Conservation (phyloP, 2,113 vertebrate species). For the Lycocorax pyrrhopterus region DNA sequence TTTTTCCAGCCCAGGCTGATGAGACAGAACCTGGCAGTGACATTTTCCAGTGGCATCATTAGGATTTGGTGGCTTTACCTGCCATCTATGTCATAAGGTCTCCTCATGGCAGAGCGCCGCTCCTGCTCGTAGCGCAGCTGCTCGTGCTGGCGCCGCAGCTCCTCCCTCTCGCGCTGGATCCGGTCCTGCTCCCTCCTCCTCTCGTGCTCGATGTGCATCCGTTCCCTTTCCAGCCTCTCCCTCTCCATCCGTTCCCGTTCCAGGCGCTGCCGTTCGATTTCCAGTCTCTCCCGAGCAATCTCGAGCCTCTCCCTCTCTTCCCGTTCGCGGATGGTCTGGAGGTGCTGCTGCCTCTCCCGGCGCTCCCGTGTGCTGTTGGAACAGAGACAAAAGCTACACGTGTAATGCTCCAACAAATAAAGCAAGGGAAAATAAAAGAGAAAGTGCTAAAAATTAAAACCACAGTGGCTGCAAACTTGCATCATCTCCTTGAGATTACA, state of each 20-base stretch:
- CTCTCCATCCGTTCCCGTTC: conserved; percentile 91
- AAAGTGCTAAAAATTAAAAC: neutral
- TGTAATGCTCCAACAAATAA: neutral
- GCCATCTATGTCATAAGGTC: conserved; percentile 88
- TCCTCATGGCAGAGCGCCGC: conserved; percentile 76
- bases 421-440: neutral
- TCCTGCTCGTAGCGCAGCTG: conserved; percentile 92
- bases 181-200: conserved; percentile 91
- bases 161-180: conserved; percentile 90
- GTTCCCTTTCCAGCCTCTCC: conserved; percentile 89
- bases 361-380: conserved; percentile 70
- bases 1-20: neutral
- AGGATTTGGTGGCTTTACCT: conserved; percentile 67
- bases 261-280: conserved; percentile 87
- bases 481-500: neutral
- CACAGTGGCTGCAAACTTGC: neutral
- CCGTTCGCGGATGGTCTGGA: conserved; percentile 87
- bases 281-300: conserved; percentile 85
- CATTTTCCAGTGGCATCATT: fast-evolving
- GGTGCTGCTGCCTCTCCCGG: conserved; percentile 84
- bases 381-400: neutral
- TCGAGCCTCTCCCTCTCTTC: conserved; percentile 87
- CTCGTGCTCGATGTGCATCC: conserved; percentile 91
- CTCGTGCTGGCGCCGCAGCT: conserved; percentile 91
- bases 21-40: neutral